phyloP scores from a whole-genome alignment of 37 sponge, comb jelly and placozoan species.

The Ephydatia muelleri region DNA sequence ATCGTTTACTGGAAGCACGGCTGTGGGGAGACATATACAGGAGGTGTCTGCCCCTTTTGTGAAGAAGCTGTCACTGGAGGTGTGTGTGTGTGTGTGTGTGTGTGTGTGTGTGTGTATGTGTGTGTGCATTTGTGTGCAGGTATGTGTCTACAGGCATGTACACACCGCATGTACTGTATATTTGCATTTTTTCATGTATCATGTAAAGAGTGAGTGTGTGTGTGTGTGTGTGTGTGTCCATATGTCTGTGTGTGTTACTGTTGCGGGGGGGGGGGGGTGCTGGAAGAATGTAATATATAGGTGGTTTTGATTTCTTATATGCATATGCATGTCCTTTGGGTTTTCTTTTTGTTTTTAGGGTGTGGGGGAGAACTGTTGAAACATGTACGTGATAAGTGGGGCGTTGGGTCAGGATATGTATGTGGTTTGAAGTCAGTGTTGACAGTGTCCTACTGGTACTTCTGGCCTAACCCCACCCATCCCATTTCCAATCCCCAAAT shows the following conservation, averaged over 20 bases:
- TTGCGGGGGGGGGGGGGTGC: too few relatives aligned
- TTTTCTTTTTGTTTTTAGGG: too few relatives aligned
- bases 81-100: conserved; percentile 6
- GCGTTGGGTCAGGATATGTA: too few relatives aligned
- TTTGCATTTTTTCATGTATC: neutral
- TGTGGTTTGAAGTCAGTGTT: too few relatives aligned
- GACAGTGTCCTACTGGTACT: too few relatives aligned
- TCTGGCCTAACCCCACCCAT: neutral
- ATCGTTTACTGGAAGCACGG: conserved; percentile 93
- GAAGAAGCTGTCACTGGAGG: conserved; percentile 88
- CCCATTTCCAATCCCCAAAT: neutral
- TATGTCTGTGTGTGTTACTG: neutral
- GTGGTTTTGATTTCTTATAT: too few relatives aligned
- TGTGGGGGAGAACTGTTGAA: too few relatives aligned
- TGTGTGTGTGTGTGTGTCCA: neutral
- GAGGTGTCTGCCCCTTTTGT: conserved; percentile 52
- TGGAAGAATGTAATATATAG: too few relatives aligned
- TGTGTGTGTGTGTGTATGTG: conserved; percentile 9
- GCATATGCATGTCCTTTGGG: too few relatives aligned
- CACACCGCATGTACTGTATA: neutral
- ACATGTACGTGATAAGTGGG: too few relatives aligned
- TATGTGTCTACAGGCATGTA: neutral
- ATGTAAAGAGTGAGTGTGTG: neutral
- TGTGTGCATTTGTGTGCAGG: neutral
- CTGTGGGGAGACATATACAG: conserved; percentile 63